A percentile compares a stretch with the other conserved stretches of the same genome.
Evolutionary conservation across 2,113 vertebrate genomes (phyloP).

Genomic region (Mirounga angustirostris): DNA sequence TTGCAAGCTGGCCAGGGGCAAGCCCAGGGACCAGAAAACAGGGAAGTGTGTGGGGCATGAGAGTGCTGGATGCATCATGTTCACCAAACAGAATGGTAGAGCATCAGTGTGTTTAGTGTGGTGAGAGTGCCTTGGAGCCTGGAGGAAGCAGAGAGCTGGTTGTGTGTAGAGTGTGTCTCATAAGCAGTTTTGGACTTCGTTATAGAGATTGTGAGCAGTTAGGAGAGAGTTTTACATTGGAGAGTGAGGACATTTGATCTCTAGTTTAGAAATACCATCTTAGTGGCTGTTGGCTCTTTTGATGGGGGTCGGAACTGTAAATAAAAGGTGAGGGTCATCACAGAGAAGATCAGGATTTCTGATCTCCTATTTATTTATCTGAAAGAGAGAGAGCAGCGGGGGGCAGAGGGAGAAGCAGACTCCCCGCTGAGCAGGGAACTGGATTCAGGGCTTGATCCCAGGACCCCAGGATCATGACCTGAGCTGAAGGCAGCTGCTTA

Average conservation of each 20-base stretch:
- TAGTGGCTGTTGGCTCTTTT: neutral
- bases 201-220: neutral
- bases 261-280: neutral
- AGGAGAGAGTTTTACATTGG: neutral
- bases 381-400: no score
- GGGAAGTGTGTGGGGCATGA: fast-evolving
- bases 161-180: neutral
- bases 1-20: neutral
- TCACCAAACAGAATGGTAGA: neutral
- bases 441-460: no score
- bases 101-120: fast-evolving
- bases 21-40: neutral
- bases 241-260: neutral
- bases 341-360: neutral
- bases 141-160: neutral
- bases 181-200: neutral
- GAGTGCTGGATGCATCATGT: no score
- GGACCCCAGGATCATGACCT: no score
- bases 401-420: no score
- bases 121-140: neutral
- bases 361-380: neutral
- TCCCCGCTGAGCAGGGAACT: no score
- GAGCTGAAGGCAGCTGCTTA: no score
- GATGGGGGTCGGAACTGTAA: neutral
- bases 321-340: neutral